Evolutionary conservation across 2,888 invertebrate genomes (phyloP), one percentile per base, ranked within the genome.

Genomic region (Pristionchus mayeri): DNA sequence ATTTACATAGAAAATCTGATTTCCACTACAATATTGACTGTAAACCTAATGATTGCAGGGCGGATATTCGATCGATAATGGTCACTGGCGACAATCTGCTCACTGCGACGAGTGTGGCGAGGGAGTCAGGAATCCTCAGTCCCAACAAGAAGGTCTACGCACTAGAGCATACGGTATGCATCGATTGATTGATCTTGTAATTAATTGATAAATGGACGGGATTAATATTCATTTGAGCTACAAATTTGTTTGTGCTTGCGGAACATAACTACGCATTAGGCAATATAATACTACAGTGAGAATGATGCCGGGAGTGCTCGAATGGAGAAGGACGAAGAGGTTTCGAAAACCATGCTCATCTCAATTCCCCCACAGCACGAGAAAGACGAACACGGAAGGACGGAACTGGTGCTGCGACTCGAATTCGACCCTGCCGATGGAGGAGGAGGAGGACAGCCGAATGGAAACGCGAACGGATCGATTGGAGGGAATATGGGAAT

Each of bases 1-100:
- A n/a, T n/a, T n/a, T n/a, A n/a, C n/a, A n/a, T n/a, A n/a, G n/a
- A n/a, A n/a, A n/a, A n/a, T n/a, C n/a, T n/a, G n/a, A n/a, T n/a
- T n/a, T n/a, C n/a, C n/a, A n/a, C n/a, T n/a, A n/a, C n/a, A n/a
- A n/a, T n/a, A n/a, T n/a, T n/a, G n/a, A n/a, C n/a, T n/a, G n/a
- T n/a, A n/a, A n/a, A n/a, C n/a, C n/a, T n/a, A n/a, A n/a, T n/a
- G 7, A 44, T 71, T 87, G 81, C 54, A 90, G 95, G 16, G 98
- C 99, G 0, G 95, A 96, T 90, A 96, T 99, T 50, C 92, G 94
- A n/a, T 89, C 91, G n/a, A 88, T 93, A 9, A 99, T 99, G 98
- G 96, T 98, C 9, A 99, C 98, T 52, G 98, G 94, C 86, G 97
- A 98, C 93, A 97, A 97, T 94, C 95, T 97, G 92, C 95, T 96